phyloP scores from a whole-genome alignment of 2,888 invertebrate genomes.

The Clunio marinus region DNA sequence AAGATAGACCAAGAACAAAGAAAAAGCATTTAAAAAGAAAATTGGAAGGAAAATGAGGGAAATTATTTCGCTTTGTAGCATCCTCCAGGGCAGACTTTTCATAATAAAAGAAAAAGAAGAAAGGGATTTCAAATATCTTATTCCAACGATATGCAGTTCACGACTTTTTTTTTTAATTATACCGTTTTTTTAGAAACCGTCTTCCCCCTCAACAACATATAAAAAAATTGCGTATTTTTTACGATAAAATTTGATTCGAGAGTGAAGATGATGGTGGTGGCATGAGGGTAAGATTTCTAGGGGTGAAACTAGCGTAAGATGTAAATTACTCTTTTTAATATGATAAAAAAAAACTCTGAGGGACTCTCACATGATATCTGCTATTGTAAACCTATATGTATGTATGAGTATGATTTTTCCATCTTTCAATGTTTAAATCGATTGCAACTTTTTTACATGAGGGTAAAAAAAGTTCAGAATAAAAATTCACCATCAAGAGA shows the following conservation, averaged over 20 bases:
- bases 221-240: constrained; percentile 24
- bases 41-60: background rate
- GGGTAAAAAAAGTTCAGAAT: background rate
- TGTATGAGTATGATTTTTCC: too few relatives aligned
- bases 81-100: background rate
- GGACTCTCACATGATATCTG: constrained; percentile 7
- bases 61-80: background rate
- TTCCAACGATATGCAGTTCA: background rate
- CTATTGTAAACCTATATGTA: too few relatives aligned
- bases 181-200: background rate
- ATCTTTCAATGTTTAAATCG: too few relatives aligned
- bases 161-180: constrained; percentile 21
- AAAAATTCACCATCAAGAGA: background rate
- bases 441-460: too few relatives aligned
- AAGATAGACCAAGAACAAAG: background rate
- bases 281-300: background rate
- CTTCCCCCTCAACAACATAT: background rate
- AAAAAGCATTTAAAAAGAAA: constrained; percentile 1
- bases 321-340: constrained; percentile 24
- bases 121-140: background rate
- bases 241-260: background rate
- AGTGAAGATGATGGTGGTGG: constrained; percentile 1
- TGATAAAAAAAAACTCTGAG: constrained; percentile 11
- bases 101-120: background rate
- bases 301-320: constrained; percentile 16